Conservation (phyloP, 2,888 invertebrate species). For the Rhamphomyia laevipes region DNA sequence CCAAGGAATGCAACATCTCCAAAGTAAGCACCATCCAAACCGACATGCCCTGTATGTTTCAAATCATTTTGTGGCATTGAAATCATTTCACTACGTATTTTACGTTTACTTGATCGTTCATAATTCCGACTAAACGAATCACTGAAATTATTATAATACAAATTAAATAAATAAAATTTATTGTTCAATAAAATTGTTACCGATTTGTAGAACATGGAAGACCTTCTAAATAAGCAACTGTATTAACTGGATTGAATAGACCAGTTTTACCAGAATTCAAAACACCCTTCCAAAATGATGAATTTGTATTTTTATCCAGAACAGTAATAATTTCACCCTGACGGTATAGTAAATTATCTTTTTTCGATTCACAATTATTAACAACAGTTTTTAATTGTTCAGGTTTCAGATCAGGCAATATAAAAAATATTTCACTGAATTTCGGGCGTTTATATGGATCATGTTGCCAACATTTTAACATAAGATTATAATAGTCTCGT, state of each 20-base stretch:
- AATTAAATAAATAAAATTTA: background rate
- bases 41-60: slow-evolving; percentile 91
- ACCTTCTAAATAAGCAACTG: slow-evolving; percentile 70
- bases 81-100: slow-evolving; percentile 83
- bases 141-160: slow-evolving; percentile 19
- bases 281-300: slow-evolving; percentile 82
- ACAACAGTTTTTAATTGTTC: slow-evolving; percentile 80
- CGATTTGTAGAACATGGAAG: slow-evolving; percentile 32
- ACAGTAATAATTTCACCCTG: slow-evolving; percentile 88
- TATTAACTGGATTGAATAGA: slow-evolving; percentile 78
- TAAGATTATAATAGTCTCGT: slow-evolving; percentile 77
- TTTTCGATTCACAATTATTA: slow-evolving; percentile 40
- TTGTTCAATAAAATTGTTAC: slow-evolving; percentile 9
- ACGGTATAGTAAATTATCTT: slow-evolving; percentile 68
- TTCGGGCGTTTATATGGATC: slow-evolving; percentile 79
- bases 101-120: slow-evolving; percentile 49
- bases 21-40: slow-evolving; percentile 92
- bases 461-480: slow-evolving; percentile 95
- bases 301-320: slow-evolving; percentile 65
- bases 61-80: slow-evolving; percentile 94
- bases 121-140: slow-evolving; percentile 50
- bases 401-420: slow-evolving; percentile 76
- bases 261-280: slow-evolving; percentile 84
- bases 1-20: slow-evolving; percentile 69
- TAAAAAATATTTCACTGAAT: slow-evolving; percentile 70